Evolutionary conservation across 2,113 vertebrate genomes (phyloP), one percentile per base, ranked within the genome.

Genomic region (Psittacus erithacus): DNA sequence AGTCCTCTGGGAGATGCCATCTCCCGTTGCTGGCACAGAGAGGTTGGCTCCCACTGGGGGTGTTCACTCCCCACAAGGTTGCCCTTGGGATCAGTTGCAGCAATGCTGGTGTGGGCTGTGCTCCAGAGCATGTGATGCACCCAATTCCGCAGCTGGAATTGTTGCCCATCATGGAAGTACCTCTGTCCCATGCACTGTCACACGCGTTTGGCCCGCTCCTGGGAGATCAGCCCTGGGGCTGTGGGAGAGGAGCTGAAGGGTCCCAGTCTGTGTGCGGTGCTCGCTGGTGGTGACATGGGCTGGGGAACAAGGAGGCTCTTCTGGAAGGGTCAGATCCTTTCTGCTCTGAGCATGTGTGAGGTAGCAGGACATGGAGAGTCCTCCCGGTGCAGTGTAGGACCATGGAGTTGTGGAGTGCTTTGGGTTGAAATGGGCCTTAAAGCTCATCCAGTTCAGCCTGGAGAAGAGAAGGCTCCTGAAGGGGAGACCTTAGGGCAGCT

Each of bases 81-180:
- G 10, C 8, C 24, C 11, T 4, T 50, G 20, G 6, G 27, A 18
- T 62, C 44, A 7, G n/a, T 6, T 4, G 7, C 29, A 16, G 59
- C 19, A 27, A 9, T 7, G 10, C 46, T 6, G 46, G 3, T 12
- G 76, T 15, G 46, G 29, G 46, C 10, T 13, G 22, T 38, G 12
- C 57, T 24, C 27, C 5, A 5, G 44, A 5, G 7, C 3, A 2
- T 2, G 6, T 5, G 28, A 43, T 10, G 1, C 8, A 11, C 41
- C 1, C 3, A 43, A 6, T 31, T 20, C 29, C 53, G 12, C 7
- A 16, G 75, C 75, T 46, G 13, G 75, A 5, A 8, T 5, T 3
- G 7, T 33, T 49, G 25, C 35, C 35, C 46, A 22, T 23, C 7
- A 0, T 17, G 13, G 16, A 16, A 22, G 15, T 16, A 9, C 59